These are phyloP conservation scores for Glaucomys volans DNA, from an alignment of 2,113 vertebrate genomes.

Conservation along the genomic window DNA sequence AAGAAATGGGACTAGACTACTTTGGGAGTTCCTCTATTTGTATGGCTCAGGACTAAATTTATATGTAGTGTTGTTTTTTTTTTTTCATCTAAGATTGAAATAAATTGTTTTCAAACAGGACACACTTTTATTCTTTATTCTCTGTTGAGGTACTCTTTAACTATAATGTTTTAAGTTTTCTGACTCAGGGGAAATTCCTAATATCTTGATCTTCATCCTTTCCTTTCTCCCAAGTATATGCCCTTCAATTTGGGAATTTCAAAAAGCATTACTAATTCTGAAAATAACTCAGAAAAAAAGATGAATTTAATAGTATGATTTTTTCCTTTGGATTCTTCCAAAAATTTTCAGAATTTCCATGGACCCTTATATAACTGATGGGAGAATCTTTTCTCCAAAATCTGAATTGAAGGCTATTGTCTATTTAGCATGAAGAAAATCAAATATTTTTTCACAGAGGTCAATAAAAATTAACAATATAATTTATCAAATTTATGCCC, in stretches of 20 bases:
- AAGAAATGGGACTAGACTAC: background rate
- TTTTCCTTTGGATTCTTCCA: slow-evolving; percentile 46
- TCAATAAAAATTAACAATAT: background rate
- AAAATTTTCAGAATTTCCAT: background rate
- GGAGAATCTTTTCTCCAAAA: background rate
- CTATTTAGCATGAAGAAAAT: background rate
- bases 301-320: background rate
- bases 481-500: background rate
- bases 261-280: slow-evolving; percentile 31
- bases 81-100: background rate
- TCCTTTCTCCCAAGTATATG: slow-evolving; percentile 21
- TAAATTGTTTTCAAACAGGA: background rate
- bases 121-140: background rate
- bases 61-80: background rate
- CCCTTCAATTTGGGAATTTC: slow-evolving; percentile 10
- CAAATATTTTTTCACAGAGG: background rate
- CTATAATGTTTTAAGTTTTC: background rate
- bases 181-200: slow-evolving; percentile 42
- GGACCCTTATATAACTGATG: background rate
- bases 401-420: background rate
- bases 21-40: background rate
- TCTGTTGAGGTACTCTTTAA: background rate
- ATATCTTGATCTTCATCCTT: slow-evolving; percentile 11
- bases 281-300: slow-evolving; percentile 42
- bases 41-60: background rate